Percentiles rank a stretch among this genome's conserved stretches.
Conservation (phyloP, 2,797 vertebrate genomes). For the Tinamus major region DNA sequence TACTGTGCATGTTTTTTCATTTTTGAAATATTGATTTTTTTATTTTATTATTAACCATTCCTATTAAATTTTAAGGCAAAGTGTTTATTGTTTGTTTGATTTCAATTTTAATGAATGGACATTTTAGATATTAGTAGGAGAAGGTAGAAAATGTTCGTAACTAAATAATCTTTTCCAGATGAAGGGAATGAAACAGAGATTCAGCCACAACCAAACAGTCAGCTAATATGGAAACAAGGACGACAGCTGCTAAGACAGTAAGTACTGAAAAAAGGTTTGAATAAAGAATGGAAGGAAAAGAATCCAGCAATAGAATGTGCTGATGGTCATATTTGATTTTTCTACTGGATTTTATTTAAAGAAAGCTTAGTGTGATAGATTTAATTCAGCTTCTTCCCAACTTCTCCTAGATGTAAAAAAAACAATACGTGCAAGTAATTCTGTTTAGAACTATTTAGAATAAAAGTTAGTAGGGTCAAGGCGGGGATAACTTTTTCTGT, state of each 20-base stretch:
- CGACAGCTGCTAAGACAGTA: constrained; percentile 97
- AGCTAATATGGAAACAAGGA: constrained; percentile 98
- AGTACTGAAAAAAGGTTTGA: constrained; percentile 69
- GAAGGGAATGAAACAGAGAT: constrained; percentile 95
- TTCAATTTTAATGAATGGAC: neutral
- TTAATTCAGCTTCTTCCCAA: neutral
- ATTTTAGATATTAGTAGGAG: neutral
- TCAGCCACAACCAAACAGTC: constrained; percentile 92
- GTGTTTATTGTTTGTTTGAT: too few species aligned
- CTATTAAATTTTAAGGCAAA: neutral
- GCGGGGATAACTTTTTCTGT: neutral
- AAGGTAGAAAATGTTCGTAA: neutral
- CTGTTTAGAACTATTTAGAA: neutral
- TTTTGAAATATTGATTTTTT: neutral
- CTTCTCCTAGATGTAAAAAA: neutral
- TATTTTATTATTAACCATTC: neutral
- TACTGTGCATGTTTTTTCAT: neutral
- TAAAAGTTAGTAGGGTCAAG: neutral
- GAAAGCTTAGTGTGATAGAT: neutral
- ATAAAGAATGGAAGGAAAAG: neutral
- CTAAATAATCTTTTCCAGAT: constrained; percentile 84
- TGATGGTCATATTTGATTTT: neutral
- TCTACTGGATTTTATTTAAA: neutral
- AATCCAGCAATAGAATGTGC: neutral
- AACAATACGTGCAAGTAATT: neutral